These are phyloP conservation scores for Pseudococcus jackbeardsleyi DNA, from an alignment of 2,888 invertebrate species.

Conservation along the genomic window DNA sequence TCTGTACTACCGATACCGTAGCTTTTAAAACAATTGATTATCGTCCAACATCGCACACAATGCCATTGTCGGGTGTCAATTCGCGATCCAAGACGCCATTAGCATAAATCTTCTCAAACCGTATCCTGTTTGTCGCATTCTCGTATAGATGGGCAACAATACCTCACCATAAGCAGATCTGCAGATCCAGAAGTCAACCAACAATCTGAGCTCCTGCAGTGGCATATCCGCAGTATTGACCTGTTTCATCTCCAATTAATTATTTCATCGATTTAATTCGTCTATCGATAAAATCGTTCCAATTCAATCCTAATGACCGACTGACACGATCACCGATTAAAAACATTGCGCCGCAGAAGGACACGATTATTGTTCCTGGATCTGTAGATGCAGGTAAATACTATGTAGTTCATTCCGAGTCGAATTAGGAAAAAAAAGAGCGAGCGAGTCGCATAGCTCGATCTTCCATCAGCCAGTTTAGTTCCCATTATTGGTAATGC, in stretches of 20 bases:
- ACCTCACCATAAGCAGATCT: neutral
- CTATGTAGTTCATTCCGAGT: neutral
- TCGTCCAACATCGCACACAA: constrained; percentile 1
- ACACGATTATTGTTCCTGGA: neutral
- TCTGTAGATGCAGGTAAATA: neutral
- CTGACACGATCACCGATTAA: neutral
- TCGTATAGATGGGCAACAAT: neutral
- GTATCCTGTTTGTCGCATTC: neutral
- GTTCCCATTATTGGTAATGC: neutral
- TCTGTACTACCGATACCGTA: neutral
- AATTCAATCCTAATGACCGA: constrained; percentile 11
- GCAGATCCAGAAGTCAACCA: no score
- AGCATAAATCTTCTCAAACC: neutral
- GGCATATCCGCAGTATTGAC: no score
- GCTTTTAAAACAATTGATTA: neutral
- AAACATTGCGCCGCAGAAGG: neutral
- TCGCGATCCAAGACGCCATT: neutral
- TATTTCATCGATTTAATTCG: neutral
- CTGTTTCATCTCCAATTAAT: neutral
- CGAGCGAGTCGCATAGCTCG: neutral
- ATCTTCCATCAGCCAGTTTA: neutral
- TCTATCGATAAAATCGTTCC: neutral
- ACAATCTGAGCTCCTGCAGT: no score
- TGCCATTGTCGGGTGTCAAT: neutral
- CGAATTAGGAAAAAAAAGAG: neutral